Conservation (phyloP, 1,140 invertebrate genomes). For the Zaprionus vittiger region DNA sequence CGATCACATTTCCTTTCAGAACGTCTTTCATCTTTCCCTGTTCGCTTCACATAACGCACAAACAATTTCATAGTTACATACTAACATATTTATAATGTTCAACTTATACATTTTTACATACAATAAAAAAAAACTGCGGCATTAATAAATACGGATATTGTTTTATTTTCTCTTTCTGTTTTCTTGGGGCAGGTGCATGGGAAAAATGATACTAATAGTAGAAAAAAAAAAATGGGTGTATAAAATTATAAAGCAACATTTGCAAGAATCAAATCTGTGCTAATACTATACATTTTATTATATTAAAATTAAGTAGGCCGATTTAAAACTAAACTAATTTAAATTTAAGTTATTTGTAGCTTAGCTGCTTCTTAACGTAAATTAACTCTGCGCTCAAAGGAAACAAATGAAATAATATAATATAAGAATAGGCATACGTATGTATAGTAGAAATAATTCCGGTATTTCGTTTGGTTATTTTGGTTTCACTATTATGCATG, state of each 20-base stretch:
- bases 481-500: conserved; percentile 42
- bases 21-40: conserved; percentile 72
- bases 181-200: conserved; percentile 9
- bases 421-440: neutral
- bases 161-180: conserved; percentile 21
- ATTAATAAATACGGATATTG: conserved; percentile 48
- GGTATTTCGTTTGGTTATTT: conserved; percentile 33
- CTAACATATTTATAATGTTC: conserved; percentile 37
- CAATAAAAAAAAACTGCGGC: conserved; percentile 31
- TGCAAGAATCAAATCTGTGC: conserved; percentile 75
- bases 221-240: conserved; percentile 26
- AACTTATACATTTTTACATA: conserved; percentile 47
- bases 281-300: conserved; percentile 68
- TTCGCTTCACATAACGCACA: conserved; percentile 64
- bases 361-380: conserved; percentile 48
- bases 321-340: conserved; percentile 46
- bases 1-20: conserved; percentile 83
- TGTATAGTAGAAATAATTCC: conserved; percentile 9
- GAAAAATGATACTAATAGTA: conserved; percentile 47
- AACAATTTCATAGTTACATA: conserved; percentile 47
- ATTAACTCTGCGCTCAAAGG: conserved; percentile 27
- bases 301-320: conserved; percentile 57
- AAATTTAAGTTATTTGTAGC: conserved; percentile 39
- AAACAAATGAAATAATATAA: conserved; percentile 43
- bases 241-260: conserved; percentile 65